Base-by-base conservation (phyloP, 2,113 vertebrate species). In the Cardinalis cardinalis region DNA sequence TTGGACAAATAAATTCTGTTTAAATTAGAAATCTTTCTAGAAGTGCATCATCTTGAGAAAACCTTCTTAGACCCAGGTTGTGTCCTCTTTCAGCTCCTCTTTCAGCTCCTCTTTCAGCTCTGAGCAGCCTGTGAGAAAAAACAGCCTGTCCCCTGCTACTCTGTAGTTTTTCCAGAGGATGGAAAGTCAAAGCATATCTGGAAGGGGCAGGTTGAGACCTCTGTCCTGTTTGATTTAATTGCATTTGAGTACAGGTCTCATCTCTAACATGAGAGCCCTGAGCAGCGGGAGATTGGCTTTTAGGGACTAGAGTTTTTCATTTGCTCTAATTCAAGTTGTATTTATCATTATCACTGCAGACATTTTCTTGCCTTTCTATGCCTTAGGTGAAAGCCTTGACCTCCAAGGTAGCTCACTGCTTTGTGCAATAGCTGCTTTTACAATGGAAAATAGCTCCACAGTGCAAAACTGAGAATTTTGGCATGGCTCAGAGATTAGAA, bases 101-200 rank as follows among this genome's bases (percentile, higher is more conserved):
- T 32, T 77, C 61, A 74, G n/a, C n/a, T 52, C 12, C 7, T 36
- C 58, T 32, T 32, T 77, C 61, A 74, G n/a, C n/a, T n/a, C n/a
- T 68, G 58, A 74, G 65, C 32, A 56, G 7, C 34, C 18, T 1
- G 0, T 63, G 38, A 75, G 25, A 14, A 49, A 64, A 91, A 83
- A 38, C 55, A 80, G 11, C 29, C 32, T 83, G 11, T 63, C 19
- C 28, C 40, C 60, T 81, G 17, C 13, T n/a, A 9, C 44, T 46
- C 18, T 1, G 19, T 15, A 51, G 25, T 10, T 84, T 81, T 76
- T 46, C 49, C 44, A 65, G 65, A 41, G 28, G 25, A 18, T 38
- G 59, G 46, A 28, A 5, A 21, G 20, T 59, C 23, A 60, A 59
- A 61, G 36, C 41, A 19, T 43, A 25, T 0, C 0, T 60, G 34